phyloP scores from a whole-genome alignment of 2,888 invertebrate genomes.

The Gari tellinella region DNA sequence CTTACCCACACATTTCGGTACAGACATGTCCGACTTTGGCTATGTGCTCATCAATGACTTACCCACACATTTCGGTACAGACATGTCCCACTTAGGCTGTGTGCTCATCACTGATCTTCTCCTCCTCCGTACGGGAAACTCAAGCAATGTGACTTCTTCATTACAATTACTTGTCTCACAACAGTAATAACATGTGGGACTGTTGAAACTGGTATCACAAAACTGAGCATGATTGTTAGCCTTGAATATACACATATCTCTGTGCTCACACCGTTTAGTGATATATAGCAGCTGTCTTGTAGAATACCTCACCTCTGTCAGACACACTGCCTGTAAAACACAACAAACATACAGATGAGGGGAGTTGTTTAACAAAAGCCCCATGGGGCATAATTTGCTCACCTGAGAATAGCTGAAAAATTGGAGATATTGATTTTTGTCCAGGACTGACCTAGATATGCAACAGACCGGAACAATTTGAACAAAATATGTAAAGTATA shows the following conservation, averaged over 20 bases:
- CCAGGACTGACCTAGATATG: too few relatives aligned
- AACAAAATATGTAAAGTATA: too few relatives aligned
- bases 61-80: slow-evolving; percentile 35
- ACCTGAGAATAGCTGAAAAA: too few relatives aligned
- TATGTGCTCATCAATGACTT: neutral
- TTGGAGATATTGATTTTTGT: too few relatives aligned
- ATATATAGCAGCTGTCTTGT: slow-evolving; percentile 24
- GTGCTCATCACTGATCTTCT: slow-evolving; percentile 24
- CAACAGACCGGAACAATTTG: too few relatives aligned
- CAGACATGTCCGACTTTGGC: too few relatives aligned
- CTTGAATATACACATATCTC: slow-evolving; percentile 7
- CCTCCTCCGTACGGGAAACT: slow-evolving; percentile 37
- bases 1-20: too few relatives aligned
- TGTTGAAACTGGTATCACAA: slow-evolving; percentile 10
- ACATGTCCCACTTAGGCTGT: slow-evolving; percentile 22
- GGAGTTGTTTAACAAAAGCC: too few relatives aligned
- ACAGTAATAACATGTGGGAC: slow-evolving; percentile 44
- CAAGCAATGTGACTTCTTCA: slow-evolving; percentile 28
- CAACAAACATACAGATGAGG: too few relatives aligned
- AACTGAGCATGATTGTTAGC: neutral
- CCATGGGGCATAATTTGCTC: too few relatives aligned
- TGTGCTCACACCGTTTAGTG: slow-evolving; percentile 28
- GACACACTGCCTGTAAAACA: slow-evolving; percentile 44
- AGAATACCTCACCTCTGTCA: slow-evolving; percentile 31
- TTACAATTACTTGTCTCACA: slow-evolving; percentile 45